phyloP scores from a whole-genome alignment of 2,888 invertebrate genomes.

The Lochmaea crataegi region DNA sequence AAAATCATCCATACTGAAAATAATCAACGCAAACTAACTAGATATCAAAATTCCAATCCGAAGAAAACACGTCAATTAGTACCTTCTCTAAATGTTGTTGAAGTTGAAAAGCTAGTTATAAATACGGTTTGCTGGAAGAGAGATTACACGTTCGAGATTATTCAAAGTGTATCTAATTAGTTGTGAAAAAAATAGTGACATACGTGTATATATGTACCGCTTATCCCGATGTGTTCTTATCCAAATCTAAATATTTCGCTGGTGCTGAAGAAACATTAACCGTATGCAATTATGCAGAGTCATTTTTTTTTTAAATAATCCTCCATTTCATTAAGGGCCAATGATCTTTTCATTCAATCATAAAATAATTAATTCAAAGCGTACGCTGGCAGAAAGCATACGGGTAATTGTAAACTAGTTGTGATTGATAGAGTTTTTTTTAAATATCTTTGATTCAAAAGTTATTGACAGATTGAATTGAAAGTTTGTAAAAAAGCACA shows the following conservation, averaged over 20 bases:
- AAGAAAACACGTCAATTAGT: conserved; percentile 10
- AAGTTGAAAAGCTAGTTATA: conserved; percentile 6
- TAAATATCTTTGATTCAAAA: background rate
- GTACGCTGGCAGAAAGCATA: background rate
- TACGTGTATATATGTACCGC: background rate
- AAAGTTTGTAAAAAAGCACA: too few species aligned
- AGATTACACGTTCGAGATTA: conserved; percentile 8
- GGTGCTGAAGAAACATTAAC: background rate
- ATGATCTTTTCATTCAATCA: background rate
- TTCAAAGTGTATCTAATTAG: conserved; percentile 5
- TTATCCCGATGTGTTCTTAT: conserved; percentile 6
- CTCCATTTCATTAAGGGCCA: background rate
- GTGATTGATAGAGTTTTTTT: background rate
- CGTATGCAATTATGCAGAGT: background rate
- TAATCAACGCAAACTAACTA: background rate
- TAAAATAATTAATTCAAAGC: background rate
- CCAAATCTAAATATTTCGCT: conserved; percentile 18
- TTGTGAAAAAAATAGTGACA: background rate
- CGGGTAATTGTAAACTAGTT: background rate
- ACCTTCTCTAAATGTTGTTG: conserved; percentile 8
- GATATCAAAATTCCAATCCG: conserved; percentile 5
- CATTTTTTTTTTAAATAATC: background rate
- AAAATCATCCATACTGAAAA: background rate
- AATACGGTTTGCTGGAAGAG: background rate
- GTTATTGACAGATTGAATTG: too few species aligned